Evolutionary conservation across 2,888 invertebrate species (phyloP).

Genomic region (Drosophila incognita): DNA sequence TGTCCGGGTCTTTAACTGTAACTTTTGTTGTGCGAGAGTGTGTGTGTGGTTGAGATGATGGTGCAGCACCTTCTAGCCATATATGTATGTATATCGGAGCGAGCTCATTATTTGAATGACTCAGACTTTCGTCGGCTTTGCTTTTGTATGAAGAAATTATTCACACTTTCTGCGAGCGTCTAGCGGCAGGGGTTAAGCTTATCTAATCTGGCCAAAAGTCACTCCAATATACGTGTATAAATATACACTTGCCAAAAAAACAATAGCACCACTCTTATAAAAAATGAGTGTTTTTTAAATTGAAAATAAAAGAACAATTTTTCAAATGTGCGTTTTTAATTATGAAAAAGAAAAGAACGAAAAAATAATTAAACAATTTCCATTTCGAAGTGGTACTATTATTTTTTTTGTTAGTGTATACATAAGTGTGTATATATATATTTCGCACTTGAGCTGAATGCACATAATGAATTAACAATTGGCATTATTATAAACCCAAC

Average conservation of each 20-base stretch:
- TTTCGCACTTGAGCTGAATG: neutral
- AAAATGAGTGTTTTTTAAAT: neutral
- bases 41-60: constrained; percentile 44
- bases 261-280: neutral
- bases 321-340: neutral
- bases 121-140: constrained; percentile 45
- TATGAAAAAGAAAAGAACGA: neutral
- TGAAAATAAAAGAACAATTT: neutral
- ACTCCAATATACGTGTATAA: constrained; percentile 4
- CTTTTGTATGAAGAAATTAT: constrained; percentile 59
- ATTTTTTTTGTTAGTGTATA: neutral
- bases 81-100: neutral
- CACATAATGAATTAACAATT: constrained; percentile 7
- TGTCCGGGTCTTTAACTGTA: constrained; percentile 73
- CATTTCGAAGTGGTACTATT: neutral
- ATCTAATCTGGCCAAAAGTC: constrained; percentile 52
- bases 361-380: neutral
- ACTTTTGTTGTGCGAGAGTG: constrained; percentile 46
- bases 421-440: neutral
- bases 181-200: constrained; percentile 10
- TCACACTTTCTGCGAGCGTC: constrained; percentile 60
- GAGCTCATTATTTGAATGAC: constrained; percentile 59
- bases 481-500: constrained; percentile 58
- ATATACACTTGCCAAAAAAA: neutral
- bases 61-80: constrained; percentile 37